Conservation (phyloP, 2,113 vertebrate genomes). For the Psittacus erithacus region DNA sequence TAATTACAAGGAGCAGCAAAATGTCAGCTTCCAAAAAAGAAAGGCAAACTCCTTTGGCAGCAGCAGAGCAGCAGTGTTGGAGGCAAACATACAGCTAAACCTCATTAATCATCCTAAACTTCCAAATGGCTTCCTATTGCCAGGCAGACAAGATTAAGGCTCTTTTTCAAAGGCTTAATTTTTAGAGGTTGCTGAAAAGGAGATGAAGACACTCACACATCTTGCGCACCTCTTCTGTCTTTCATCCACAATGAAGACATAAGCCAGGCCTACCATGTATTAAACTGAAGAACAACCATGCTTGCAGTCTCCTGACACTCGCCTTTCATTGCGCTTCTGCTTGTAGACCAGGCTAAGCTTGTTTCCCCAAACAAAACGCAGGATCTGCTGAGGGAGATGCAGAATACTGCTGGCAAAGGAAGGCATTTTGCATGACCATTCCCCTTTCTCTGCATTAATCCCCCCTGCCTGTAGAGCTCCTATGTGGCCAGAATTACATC, state of each 20-base stretch:
- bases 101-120: neutral
- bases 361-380: neutral
- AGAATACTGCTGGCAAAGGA: neutral
- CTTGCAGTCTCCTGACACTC: neutral
- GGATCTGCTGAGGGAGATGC: neutral
- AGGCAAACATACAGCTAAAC: neutral
- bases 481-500: neutral
- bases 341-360: neutral
- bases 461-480: neutral
- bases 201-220: neutral
- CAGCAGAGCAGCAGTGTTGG: neutral
- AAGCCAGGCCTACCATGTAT: neutral
- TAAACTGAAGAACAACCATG: neutral
- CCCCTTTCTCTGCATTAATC: neutral
- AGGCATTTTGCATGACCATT: neutral
- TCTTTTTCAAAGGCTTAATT: neutral
- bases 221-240: neutral
- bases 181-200: neutral
- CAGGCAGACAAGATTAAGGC: neutral
- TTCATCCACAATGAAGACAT: neutral
- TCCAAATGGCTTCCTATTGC: neutral
- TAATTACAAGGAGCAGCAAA: neutral
- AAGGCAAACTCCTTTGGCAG: neutral
- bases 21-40: neutral
- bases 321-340: neutral